These are phyloP conservation scores for Cryptoprocta ferox DNA, from an alignment of 2,797 vertebrate species.

Conservation along the genomic window DNA sequence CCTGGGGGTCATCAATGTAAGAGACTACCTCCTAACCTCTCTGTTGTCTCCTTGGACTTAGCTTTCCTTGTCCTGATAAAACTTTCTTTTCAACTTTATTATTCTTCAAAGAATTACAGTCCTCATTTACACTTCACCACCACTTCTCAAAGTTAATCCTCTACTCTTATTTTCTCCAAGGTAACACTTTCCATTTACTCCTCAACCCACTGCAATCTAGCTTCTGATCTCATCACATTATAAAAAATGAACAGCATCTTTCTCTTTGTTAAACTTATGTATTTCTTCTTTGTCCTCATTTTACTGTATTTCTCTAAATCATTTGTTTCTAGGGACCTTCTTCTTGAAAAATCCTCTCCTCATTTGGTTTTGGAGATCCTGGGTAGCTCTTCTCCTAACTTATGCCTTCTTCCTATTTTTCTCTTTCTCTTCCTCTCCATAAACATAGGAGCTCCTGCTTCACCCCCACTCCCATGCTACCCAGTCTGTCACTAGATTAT, in stretches of 20 bases:
- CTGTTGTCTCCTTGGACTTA: neutral
- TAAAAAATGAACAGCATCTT: neutral
- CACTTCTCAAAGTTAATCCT: slow-evolving; percentile 12
- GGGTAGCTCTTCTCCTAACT: neutral
- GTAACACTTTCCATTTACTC: neutral
- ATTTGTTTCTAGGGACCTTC: slow-evolving; percentile 31
- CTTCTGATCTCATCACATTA: neutral
- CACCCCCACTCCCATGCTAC: neutral
- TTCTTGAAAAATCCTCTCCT: slow-evolving; percentile 23
- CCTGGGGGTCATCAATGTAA: neutral
- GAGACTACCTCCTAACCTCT: neutral
- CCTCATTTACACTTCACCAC: neutral
- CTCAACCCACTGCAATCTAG: neutral
- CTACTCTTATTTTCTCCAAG: neutral
- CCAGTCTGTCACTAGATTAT: slow-evolving; percentile 15
- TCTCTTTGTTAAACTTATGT: neutral
- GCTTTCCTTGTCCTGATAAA: neutral
- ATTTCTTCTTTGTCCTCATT: neutral
- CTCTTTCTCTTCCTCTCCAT: neutral
- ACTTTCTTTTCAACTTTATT: neutral
- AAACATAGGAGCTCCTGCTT: neutral
- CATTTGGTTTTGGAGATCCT: neutral
- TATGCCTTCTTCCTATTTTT: neutral
- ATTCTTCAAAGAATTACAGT: neutral
- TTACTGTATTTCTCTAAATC: neutral